Conservation (phyloP, 1,140 invertebrate species). For the Anadara kagoshimensis region DNA sequence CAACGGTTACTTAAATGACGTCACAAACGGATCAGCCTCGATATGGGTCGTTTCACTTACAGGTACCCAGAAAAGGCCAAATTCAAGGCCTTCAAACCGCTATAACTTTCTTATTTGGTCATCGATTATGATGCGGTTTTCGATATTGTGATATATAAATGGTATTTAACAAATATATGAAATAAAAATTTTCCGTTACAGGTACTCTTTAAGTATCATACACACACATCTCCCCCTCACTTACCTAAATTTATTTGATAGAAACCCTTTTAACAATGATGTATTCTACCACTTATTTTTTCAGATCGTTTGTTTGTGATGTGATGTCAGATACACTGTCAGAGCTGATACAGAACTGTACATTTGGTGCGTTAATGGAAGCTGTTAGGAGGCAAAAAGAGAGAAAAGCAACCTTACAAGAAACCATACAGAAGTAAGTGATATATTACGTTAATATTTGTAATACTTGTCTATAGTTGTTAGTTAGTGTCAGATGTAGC, state of each 20-base stretch:
- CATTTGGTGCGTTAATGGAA: constrained; percentile 60
- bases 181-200: no score
- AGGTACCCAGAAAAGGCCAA: no score
- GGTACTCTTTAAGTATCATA: no score
- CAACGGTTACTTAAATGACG: no score
- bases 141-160: no score
- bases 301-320: constrained; percentile 63
- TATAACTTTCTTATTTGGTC: no score
- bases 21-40: no score
- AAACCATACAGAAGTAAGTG: constrained; percentile 63
- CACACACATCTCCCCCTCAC: no score
- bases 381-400: constrained; percentile 65
- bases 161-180: no score
- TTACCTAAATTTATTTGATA: background rate
- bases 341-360: constrained; percentile 67
- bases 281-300: constrained; percentile 14
- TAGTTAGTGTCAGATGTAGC: background rate
- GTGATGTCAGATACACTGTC: constrained; percentile 63
- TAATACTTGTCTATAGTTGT: background rate
- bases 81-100: no score
- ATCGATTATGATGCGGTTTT: no score
- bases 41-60: no score
- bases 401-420: constrained; percentile 63
- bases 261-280: background rate
- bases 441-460: background rate